These are phyloP conservation scores for Prolemur simus DNA, from an alignment of 2,113 vertebrate genomes.

Conservation along the genomic window DNA sequence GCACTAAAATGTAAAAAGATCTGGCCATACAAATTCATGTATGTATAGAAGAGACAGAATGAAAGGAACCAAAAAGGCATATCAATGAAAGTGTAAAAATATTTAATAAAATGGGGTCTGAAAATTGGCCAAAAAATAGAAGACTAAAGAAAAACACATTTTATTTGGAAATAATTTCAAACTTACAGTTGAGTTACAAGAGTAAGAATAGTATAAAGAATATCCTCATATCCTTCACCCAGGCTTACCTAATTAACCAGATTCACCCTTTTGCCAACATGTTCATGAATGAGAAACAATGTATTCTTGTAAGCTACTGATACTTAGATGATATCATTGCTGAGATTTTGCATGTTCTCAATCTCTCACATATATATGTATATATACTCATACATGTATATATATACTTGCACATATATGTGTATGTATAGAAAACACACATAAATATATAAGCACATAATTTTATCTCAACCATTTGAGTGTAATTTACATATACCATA, in stretches of 20 bases:
- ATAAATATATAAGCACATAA: background rate
- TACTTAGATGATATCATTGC: background rate
- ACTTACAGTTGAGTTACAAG: background rate
- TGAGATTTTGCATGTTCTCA: background rate
- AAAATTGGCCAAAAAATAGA: background rate
- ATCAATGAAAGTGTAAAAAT: background rate
- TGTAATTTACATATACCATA: background rate
- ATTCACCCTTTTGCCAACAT: background rate
- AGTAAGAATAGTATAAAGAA: background rate
- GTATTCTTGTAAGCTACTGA: background rate
- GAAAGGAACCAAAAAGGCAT: background rate
- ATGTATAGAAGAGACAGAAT: background rate
- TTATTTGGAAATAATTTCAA: slow-evolving; percentile 17
- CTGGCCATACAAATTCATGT: background rate
- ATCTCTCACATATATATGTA: background rate
- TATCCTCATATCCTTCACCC: background rate
- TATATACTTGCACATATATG: background rate
- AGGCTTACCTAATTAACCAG: background rate
- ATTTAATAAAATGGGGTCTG: background rate
- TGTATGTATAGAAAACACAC: background rate
- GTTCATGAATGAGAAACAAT: background rate
- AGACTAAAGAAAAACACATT: background rate
- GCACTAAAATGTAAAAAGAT: background rate
- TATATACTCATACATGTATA: background rate
- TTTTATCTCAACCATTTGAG: slow-evolving; percentile 11